A percentile compares a stretch with the other conserved stretches of the same genome.
Conservation (phyloP, 1,140 invertebrate species). For the Metopolophium dirhodum region DNA sequence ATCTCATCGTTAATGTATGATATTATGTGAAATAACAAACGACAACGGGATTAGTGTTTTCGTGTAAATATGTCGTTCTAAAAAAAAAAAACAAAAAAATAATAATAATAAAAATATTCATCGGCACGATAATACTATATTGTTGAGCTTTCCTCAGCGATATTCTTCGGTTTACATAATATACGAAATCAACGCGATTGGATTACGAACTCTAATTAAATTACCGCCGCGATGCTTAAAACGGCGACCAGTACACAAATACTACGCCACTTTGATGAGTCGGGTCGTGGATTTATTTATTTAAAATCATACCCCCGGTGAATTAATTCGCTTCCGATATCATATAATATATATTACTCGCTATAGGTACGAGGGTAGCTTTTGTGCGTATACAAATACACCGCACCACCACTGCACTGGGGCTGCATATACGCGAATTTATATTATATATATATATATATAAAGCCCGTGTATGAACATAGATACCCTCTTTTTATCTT, state of each 20-base stretch:
- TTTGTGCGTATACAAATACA: not conserved
- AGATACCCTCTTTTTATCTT: not conserved
- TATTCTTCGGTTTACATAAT: not conserved
- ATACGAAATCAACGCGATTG: not conserved
- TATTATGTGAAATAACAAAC: too few species aligned
- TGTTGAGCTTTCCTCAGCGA: not conserved
- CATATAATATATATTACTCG: not conserved
- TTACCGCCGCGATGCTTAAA: not conserved
- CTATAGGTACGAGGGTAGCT: not conserved
- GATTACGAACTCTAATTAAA: not conserved
- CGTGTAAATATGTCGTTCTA: not conserved
- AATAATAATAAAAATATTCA: not conserved
- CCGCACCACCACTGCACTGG: too few species aligned
- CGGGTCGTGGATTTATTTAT: conserved; percentile 1
- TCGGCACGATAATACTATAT: not conserved
- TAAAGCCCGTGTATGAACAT: not conserved
- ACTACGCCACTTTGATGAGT: not conserved
- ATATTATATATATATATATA: not conserved
- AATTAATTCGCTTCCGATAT: not conserved
- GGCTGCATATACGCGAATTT: not conserved
- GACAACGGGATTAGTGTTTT: not conserved
- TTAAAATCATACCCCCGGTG: not conserved
- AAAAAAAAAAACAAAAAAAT: too few species aligned
- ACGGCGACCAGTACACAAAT: not conserved
- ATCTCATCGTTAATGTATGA: too few species aligned